These are phyloP conservation scores for Betta splendens DNA, from an alignment of 2,797 vertebrate genomes.

Conservation along the genomic window DNA sequence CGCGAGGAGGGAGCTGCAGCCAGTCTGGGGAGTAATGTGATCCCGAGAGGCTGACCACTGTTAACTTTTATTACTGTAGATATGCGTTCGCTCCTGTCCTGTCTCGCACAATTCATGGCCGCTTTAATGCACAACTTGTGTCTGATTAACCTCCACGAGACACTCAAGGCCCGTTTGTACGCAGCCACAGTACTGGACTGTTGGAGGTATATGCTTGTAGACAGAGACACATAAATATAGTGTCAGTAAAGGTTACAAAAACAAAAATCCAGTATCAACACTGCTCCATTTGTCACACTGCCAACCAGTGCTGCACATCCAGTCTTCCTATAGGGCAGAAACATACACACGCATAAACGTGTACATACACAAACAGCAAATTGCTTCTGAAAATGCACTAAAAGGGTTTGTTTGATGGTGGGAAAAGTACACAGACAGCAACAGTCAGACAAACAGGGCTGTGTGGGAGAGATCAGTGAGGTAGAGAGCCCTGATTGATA, in stretches of 20 bases:
- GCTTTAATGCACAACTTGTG: slow-evolving; percentile 70
- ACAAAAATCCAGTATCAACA: slow-evolving; percentile 56
- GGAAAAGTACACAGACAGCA: slow-evolving; percentile 56
- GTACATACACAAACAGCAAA: slow-evolving; percentile 21
- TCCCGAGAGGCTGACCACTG: slow-evolving; percentile 75
- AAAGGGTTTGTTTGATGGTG: slow-evolving; percentile 43
- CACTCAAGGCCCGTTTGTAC: slow-evolving; percentile 70
- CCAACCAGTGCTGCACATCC: slow-evolving; percentile 1
- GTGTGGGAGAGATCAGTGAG: slow-evolving; percentile 86
- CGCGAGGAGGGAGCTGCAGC: slow-evolving; percentile 67
- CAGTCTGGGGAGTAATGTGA: slow-evolving; percentile 78
- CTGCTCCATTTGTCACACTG: slow-evolving; percentile 51
- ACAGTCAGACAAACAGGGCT: slow-evolving; percentile 80
- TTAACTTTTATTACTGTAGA: slow-evolving; percentile 84
- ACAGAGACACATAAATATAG: slow-evolving; percentile 56
- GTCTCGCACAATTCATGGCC: slow-evolving; percentile 63
- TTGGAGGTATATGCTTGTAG: slow-evolving; percentile 32
- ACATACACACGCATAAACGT: slow-evolving; percentile 7
- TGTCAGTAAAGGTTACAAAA: slow-evolving; percentile 63
- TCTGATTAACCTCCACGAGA: slow-evolving; percentile 76
- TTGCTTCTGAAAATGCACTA: slow-evolving; percentile 59
- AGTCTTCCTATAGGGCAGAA: slow-evolving; percentile 10
- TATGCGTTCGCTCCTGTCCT: slow-evolving; percentile 72
- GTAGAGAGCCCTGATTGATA: slow-evolving; percentile 91
- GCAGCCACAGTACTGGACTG: slow-evolving; percentile 43